Percentiles rank a stretch among this genome's conserved stretches.
Conservation (phyloP, 2,113 vertebrate species). For the Alouatta palliata region DNA sequence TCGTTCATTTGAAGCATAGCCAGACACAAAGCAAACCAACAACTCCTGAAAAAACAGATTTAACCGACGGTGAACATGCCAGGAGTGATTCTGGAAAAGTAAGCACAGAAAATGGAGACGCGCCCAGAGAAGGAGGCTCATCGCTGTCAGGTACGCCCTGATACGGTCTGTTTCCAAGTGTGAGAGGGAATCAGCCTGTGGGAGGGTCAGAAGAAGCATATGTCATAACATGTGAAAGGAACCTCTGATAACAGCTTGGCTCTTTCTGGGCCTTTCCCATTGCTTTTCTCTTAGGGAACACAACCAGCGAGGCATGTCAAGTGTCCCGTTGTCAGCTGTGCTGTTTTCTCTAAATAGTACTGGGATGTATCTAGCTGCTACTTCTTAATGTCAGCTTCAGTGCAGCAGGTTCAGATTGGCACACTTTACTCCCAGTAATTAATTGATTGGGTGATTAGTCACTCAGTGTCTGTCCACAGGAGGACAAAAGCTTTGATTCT, state of each 20-base stretch:
- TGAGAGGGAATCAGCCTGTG: too few relatives aligned
- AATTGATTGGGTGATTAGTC: background rate
- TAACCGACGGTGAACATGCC: constrained; percentile 79
- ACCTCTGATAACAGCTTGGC: background rate
- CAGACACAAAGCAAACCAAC: constrained; percentile 69
- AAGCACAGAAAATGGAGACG: constrained; percentile 66
- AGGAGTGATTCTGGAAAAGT: constrained; percentile 74
- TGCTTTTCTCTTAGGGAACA: background rate
- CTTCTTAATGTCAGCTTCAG: background rate
- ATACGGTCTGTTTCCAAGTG: background rate
- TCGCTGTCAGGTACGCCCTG: constrained; percentile 58
- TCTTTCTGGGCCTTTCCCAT: background rate
- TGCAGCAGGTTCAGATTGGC: background rate
- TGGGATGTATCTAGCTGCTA: background rate
- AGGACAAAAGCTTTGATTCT: background rate
- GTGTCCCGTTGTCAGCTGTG: background rate
- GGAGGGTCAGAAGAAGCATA: background rate
- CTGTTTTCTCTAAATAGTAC: background rate
- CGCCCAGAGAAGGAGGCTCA: background rate
- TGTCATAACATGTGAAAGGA: background rate
- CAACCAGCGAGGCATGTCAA: background rate
- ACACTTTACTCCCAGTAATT: background rate
- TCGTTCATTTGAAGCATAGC: constrained; percentile 60
- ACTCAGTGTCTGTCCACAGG: background rate
- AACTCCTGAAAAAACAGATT: constrained; percentile 49